Evolutionary conservation across 2,113 vertebrate species (phyloP).

Genomic region (Hucho hucho): DNA sequence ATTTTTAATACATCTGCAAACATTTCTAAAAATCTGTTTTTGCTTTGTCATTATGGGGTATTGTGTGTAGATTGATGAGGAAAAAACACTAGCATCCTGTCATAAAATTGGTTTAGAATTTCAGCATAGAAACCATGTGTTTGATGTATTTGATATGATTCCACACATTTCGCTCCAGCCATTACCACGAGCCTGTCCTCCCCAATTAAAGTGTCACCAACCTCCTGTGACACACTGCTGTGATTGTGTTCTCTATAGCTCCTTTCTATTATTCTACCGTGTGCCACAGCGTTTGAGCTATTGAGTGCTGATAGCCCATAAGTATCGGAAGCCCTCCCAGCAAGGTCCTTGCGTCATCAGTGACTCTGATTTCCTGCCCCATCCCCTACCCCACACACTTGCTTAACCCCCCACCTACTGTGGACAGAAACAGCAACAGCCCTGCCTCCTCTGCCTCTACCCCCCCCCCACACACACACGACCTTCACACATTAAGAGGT

Average conservation of each 20-base stretch:
- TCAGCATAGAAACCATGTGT: no score
- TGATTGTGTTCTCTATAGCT: neutral
- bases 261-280: neutral
- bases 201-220: no score
- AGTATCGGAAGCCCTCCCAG: neutral
- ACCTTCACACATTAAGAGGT: neutral
- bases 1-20: no score
- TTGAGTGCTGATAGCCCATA: neutral
- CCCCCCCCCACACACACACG: no score
- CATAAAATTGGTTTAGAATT: no score
- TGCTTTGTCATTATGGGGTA: no score
- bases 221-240: neutral
- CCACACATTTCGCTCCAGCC: no score
- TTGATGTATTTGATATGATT: no score
- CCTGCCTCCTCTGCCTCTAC: neutral
- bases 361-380: slow-evolving; percentile 6
- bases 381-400: neutral
- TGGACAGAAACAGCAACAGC: neutral
- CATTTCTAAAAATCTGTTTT: no score
- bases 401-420: neutral
- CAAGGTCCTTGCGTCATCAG: slow-evolving; percentile 8
- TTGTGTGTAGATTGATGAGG: no score
- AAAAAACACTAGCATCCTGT: no score
- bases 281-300: neutral
- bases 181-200: neutral